Evolutionary conservation across 2,113 vertebrate genomes (phyloP), one percentile per base, ranked within the genome.

Genomic region (Emydocephalus ijimae): DNA sequence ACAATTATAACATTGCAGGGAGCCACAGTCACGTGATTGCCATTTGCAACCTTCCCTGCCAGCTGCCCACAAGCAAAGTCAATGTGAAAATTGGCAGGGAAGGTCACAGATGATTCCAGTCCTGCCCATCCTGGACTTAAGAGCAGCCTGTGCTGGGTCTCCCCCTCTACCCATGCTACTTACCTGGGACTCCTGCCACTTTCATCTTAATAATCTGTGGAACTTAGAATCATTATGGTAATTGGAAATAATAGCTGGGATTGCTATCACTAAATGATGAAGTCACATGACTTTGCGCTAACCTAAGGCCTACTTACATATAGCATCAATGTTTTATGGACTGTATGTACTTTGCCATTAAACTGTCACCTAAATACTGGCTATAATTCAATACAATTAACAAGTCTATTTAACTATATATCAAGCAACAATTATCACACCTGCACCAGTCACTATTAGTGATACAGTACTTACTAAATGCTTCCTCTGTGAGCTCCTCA

Each of bases 401-500:
- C 43, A 45, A 87, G 18, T 10, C 74, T 18, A 15, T 81, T 69
- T 26, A 87, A 91, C 21, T 39, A 61, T n/a, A 43, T 23, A 34
- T 61, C 52, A 91, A 64, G 4, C 29, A 85, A 52, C 64, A 48
- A 56, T 3, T 29, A 52, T 26, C 11, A 89, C 7, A 89, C 21
- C 24, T 81, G 54, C 8, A n/a, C n/a, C 39, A 50, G 18, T 26
- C 56, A 48, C 29, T 89, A 24, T 55, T 56, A 89, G 39, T 24
- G 24, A 87, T 87, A 97, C 99, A 24, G 54, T 87, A 97, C 99
- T 99, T 97, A 99, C 99, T 98, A 96, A 99, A 99, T 93, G 98
- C 98, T 90, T 99, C 99, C 0, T 99, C 99, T 86, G 99, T 98
- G 54, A 99, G 98, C 48, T 99, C 99, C 87, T 99, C 99, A 12